A percentile compares a stretch with the other conserved stretches of the same genome.
Evolutionary conservation across 2,113 vertebrate species (phyloP).

Genomic region (Nesoenas mayeri): DNA sequence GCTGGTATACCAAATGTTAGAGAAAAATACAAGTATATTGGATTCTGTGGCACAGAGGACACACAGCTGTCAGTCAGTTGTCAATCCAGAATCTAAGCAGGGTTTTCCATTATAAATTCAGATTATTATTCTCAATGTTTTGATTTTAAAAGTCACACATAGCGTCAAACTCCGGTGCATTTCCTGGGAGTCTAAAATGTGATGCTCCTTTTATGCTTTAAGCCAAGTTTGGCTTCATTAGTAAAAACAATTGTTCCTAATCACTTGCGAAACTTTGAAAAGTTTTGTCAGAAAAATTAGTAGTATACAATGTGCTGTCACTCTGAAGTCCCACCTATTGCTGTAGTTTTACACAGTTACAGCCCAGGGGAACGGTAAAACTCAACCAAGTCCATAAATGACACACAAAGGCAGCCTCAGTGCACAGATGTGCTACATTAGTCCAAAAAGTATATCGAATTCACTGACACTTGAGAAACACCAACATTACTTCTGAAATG

Average conservation of each 20-base stretch:
- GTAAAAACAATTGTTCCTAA: neutral
- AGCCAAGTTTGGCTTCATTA: neutral
- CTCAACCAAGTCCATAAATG: neutral
- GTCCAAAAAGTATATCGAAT: neutral
- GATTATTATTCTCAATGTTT: neutral
- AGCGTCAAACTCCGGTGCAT: neutral
- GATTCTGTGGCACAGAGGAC: constrained; percentile 26
- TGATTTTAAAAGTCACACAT: neutral
- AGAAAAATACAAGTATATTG: constrained; percentile 12
- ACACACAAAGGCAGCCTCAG: neutral
- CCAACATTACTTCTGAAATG: neutral
- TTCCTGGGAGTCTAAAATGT: neutral
- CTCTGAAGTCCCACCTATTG: neutral
- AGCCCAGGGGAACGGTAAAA: neutral
- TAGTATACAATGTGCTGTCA: neutral
- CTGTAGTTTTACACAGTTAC: neutral
- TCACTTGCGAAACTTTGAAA: neutral
- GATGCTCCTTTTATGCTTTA: neutral
- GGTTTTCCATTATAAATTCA: constrained; percentile 9
- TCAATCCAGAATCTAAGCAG: neutral
- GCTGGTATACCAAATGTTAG: neutral
- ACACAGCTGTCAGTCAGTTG: neutral
- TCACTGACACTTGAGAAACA: neutral
- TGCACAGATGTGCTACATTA: neutral
- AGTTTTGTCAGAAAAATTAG: neutral